Base-by-base conservation (phyloP, 2,888 invertebrate genomes). In the Antheraea assamensis region DNA sequence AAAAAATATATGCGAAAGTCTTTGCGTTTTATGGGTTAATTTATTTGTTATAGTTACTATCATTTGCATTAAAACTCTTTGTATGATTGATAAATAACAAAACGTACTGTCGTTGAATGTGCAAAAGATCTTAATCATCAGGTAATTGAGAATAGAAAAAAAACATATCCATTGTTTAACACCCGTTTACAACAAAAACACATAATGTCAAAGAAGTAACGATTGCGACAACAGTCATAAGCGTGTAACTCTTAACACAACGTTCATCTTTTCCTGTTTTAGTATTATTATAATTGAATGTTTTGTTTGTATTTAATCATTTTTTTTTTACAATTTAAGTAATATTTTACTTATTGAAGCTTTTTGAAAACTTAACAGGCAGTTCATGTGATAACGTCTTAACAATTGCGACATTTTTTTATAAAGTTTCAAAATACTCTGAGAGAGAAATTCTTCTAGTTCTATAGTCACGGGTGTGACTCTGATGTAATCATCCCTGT, bases 71-170 rank as follows among this genome's bases (percentile, higher is more conserved):
- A n/a, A 55, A 2, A 8, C 21, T 2, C 5, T 21, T 55, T 4
- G 7, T n/a, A 24, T 55, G 55, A n/a, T 21, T 55, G 55, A n/a
- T 21, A 55, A n/a, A n/a, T 5, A 8, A 21, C 21, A n/a, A 21
- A n/a, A 21, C 8, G 10, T 55, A 49, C 5, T 55, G 55, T n/a
- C n/a, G 55, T 1, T 5, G n/a, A 55, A 5, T 24, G 21, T n/a
- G 55, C 55, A n/a, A 55, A 55, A n/a, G n/a, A 55, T 55, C n/a
- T 55, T 55, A 55, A 21, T 55, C 55, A n/a, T 55, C n/a, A n/a
- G 21, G 24, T 55, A 55, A 24, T 55, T 55, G n/a, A n/a, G 5
- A 55, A 55, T 55, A 21, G 7, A 55, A 55, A 55, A 55, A 55
- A n/a, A 55, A 55, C 7, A 55, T n/a, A 55, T 21, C 55, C 55